Conservation (phyloP, 2,888 invertebrate genomes). For the Drosophila fulvimacula region DNA sequence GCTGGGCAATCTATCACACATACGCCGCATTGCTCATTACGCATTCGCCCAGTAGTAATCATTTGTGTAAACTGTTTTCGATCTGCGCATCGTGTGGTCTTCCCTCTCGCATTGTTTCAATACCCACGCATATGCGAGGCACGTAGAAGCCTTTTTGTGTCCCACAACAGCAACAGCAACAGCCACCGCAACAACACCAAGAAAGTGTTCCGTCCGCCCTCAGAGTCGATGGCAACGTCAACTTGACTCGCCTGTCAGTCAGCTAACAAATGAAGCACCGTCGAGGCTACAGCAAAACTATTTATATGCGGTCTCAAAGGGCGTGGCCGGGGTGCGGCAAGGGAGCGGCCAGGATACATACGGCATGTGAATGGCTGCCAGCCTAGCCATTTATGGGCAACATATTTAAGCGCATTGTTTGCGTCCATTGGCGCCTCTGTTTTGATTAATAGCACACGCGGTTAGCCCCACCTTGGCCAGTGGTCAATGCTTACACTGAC, state of each 20-base stretch:
- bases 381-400: slow-evolving; percentile 43
- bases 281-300: slow-evolving; percentile 55
- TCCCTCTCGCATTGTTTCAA: slow-evolving; percentile 2
- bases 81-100: slow-evolving; percentile 47
- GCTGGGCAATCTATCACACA: slow-evolving; percentile 44
- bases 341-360: slow-evolving; percentile 32
- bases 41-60: slow-evolving; percentile 70
- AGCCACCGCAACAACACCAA: slow-evolving; percentile 12
- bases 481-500: slow-evolving; percentile 15
- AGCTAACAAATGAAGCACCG: slow-evolving; percentile 64
- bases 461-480: slow-evolving; percentile 23
- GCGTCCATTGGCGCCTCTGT: slow-evolving; percentile 39
- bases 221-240: slow-evolving; percentile 30
- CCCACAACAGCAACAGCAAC: slow-evolving; percentile 9
- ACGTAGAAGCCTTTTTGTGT: slow-evolving; percentile 57
- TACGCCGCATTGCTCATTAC: slow-evolving; percentile 68
- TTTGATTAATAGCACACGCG: slow-evolving; percentile 66
- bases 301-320: slow-evolving; percentile 56
- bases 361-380: slow-evolving; percentile 23
- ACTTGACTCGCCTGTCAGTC: slow-evolving; percentile 62
- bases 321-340: slow-evolving; percentile 19
- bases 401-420: slow-evolving; percentile 61
- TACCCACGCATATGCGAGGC: slow-evolving; percentile 34
- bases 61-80: slow-evolving; percentile 75
- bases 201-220: slow-evolving; percentile 24